Percentiles rank a stretch among this genome's conserved stretches.
These are phyloP conservation scores for Allacma fusca DNA, from an alignment of 2,888 invertebrate species.

Conservation along the genomic window DNA sequence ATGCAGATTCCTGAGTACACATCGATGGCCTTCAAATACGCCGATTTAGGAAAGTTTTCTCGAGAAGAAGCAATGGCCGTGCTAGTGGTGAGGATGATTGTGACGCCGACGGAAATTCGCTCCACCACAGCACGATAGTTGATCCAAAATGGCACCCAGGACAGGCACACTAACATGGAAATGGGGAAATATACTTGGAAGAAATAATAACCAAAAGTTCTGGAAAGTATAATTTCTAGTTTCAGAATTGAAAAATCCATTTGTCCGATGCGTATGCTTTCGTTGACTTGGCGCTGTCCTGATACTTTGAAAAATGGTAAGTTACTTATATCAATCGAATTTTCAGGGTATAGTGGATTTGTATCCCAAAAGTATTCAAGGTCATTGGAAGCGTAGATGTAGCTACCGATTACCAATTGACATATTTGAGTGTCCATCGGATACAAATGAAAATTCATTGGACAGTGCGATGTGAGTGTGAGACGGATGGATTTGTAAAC, in stretches of 20 bases:
- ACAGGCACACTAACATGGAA: neutral
- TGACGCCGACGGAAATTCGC: slow-evolving; percentile 32
- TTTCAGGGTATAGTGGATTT: no score
- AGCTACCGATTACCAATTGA: neutral
- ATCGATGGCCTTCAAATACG: slow-evolving; percentile 10
- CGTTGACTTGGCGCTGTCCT: no score
- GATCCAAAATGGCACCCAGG: slow-evolving; percentile 24
- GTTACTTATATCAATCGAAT: no score
- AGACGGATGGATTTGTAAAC: no score
- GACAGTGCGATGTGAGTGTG: slow-evolving; percentile 1
- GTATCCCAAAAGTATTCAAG: no score
- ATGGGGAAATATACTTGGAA: slow-evolving; percentile 15
- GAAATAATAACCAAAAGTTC: neutral
- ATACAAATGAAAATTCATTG: slow-evolving; percentile 30
- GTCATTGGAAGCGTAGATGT: neutral
- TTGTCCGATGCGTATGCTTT: no score
- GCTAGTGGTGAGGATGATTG: slow-evolving; percentile 15
- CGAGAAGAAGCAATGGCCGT: neutral
- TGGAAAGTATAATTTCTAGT: no score
- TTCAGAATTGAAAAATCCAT: no score
- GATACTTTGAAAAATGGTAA: no score
- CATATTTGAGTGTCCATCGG: slow-evolving; percentile 35
- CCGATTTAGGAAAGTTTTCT: neutral
- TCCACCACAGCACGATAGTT: neutral
- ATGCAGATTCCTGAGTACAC: neutral